Evolutionary conservation across 2,797 vertebrate genomes (phyloP).

Genomic region (Centroberyx gerrardi): DNA sequence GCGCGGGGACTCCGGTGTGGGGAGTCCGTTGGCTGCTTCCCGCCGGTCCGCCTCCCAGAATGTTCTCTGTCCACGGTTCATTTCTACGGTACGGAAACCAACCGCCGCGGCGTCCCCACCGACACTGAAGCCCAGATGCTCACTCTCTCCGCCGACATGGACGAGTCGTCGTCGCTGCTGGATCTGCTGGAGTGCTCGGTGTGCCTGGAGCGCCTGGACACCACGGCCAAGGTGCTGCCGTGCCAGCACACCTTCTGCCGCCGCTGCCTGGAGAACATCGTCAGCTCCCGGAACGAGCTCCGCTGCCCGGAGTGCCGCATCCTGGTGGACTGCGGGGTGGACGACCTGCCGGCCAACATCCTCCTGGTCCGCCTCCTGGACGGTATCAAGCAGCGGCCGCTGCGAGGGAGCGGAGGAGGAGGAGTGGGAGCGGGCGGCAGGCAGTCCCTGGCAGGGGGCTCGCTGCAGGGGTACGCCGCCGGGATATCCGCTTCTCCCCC

Average conservation of each 20-base stretch:
- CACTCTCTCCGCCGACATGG: slow-evolving; percentile 89
- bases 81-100: slow-evolving; percentile 64
- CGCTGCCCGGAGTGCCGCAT: slow-evolving; percentile 98
- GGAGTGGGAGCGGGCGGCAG: slow-evolving; percentile 79
- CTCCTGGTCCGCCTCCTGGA: slow-evolving; percentile 95
- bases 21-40: slow-evolving; percentile 56
- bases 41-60: slow-evolving; percentile 69
- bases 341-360: slow-evolving; percentile 96
- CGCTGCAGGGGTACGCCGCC: slow-evolving; percentile 84
- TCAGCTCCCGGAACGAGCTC: slow-evolving; percentile 95
- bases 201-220: slow-evolving; percentile 97
- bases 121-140: slow-evolving; percentile 81
- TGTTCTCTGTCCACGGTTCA: slow-evolving; percentile 69
- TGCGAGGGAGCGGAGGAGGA: slow-evolving; percentile 82
- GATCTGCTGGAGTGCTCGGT: slow-evolving; percentile 97
- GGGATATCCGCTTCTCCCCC: slow-evolving; percentile 84
- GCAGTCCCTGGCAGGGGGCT: slow-evolving; percentile 74
- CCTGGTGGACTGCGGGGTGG: slow-evolving; percentile 96
- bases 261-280: slow-evolving; percentile 97
- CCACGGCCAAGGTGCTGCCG: slow-evolving; percentile 95
- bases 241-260: slow-evolving; percentile 99
- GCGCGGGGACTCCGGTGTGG: slow-evolving; percentile 54
- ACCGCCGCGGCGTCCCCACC: slow-evolving; percentile 70
- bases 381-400: slow-evolving; percentile 94
- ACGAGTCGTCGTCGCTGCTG: slow-evolving; percentile 96